Base-by-base conservation (phyloP, 1,140 invertebrate genomes). In the Ylistrum balloti region DNA sequence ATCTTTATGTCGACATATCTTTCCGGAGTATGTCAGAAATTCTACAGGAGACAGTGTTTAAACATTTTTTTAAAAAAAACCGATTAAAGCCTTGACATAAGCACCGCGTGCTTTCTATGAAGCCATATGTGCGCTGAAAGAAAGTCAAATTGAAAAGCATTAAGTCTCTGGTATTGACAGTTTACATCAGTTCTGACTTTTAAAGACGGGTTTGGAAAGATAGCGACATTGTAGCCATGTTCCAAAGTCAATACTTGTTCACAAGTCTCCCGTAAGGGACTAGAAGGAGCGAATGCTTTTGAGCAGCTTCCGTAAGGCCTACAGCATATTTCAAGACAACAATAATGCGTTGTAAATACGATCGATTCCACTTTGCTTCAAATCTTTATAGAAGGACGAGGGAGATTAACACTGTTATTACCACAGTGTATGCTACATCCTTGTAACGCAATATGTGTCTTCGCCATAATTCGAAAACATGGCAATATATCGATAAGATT, bases 181-280 rank as follows among this genome's bases (percentile, higher is more conserved):
- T 28, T 74, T 7, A 3, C 22, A 9, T 28, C 20, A 74, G 22
- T 74, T 74, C 56, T n/a, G 13, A 38, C 35, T 38, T 5, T 74
- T 28, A 28, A 74, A 28, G 22, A 74, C 11, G 56, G 9, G 5
- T 38, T 38, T 38, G 13, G 5, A 38, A 38, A 38, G 35, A 7
- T 38, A 38, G 35, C 35, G n/a, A 28, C 56, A 28, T n/a, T 11
- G n/a, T 74, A 74, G 56, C 56, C 56, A 74, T 74, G 56, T 28
- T n/a, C 56, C 56, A 74, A 74, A 74, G 56, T 74, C 56, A 74
- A 28, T 74, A 74, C n/a, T 56, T 56, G 45, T 56, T 56, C 45
- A 56, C 5, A 74, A n/a, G 56, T n/a, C 28, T 74, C n/a, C 13
- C 56, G n/a, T 22, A 74, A 28, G 28, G 56, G 22, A 11, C 41